These are phyloP conservation scores for Tyrannus savana DNA, from an alignment of 2,113 vertebrate species.

Conservation along the genomic window DNA sequence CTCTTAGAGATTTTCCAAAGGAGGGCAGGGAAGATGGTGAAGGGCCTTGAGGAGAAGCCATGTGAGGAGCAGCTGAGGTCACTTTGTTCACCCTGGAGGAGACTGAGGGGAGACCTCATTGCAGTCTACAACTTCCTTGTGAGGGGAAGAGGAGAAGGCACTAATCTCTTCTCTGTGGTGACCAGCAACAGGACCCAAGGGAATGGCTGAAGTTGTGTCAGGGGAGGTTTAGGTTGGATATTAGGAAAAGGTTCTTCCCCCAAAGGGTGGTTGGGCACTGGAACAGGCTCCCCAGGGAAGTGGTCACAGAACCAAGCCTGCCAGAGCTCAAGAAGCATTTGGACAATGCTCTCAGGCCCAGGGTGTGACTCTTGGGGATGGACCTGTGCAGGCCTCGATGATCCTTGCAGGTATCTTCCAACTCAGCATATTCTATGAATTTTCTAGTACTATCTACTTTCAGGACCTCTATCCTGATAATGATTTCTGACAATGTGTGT, in stretches of 20 bases:
- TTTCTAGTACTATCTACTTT: conserved; percentile 10
- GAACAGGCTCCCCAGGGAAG: not conserved
- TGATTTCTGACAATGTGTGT: not conserved
- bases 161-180: not conserved
- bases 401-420: not conserved
- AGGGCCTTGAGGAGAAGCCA: not conserved
- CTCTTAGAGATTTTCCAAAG: not conserved
- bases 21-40: not conserved
- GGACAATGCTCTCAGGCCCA: not conserved
- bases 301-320: not conserved
- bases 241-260: not conserved
- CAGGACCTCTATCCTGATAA: not conserved
- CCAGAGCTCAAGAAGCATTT: not conserved
- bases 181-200: not conserved
- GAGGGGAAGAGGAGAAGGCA: not conserved
- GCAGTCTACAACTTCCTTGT: not conserved
- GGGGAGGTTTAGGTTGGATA: not conserved
- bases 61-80: not conserved
- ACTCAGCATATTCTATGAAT: not conserved
- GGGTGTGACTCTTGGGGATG: not conserved
- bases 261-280: not conserved
- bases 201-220: not conserved
- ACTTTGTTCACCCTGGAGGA: not conserved
- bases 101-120: not conserved
- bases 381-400: not conserved